Conservation (phyloP, 2,113 vertebrate species). For the Ptilonorhynchus violaceus region DNA sequence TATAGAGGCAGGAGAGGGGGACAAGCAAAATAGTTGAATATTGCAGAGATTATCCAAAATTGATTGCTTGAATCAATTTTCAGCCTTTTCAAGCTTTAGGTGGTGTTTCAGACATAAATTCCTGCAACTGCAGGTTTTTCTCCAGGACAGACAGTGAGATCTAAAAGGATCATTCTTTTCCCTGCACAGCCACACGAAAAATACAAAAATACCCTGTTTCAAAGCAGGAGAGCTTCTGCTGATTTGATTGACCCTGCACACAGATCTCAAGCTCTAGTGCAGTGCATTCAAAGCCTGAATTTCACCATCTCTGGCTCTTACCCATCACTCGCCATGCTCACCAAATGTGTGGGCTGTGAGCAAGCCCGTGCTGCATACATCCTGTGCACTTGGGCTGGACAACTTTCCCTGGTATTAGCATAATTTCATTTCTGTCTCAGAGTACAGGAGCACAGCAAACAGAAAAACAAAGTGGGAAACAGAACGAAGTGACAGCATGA, state of each 20-base stretch:
- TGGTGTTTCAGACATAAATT: neutral
- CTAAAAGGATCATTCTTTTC: neutral
- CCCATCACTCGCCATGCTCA: rapidly evolving
- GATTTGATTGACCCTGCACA: neutral
- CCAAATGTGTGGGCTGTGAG: neutral
- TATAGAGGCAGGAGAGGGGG: neutral
- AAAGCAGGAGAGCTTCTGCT: neutral
- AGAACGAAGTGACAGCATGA: constrained; percentile 67
- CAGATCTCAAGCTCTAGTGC: neutral
- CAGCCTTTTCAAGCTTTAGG: neutral
- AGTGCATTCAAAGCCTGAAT: neutral
- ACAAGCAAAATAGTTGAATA: neutral
- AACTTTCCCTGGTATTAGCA: neutral
- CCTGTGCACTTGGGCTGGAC: neutral
- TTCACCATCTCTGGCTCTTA: neutral
- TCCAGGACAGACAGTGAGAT: neutral
- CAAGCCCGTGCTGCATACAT: neutral
- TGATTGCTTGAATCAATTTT: neutral
- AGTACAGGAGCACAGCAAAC: constrained; percentile 9
- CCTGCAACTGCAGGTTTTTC: neutral
- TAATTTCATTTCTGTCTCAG: constrained; percentile 61
- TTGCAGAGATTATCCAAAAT: neutral
- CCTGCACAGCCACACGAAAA: neutral
- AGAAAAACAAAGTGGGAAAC: constrained; percentile 53
- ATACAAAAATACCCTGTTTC: neutral